These are phyloP conservation scores for Poeciliopsis paucimaculata DNA, from an alignment of 2,797 vertebrate species.

Conservation along the genomic window DNA sequence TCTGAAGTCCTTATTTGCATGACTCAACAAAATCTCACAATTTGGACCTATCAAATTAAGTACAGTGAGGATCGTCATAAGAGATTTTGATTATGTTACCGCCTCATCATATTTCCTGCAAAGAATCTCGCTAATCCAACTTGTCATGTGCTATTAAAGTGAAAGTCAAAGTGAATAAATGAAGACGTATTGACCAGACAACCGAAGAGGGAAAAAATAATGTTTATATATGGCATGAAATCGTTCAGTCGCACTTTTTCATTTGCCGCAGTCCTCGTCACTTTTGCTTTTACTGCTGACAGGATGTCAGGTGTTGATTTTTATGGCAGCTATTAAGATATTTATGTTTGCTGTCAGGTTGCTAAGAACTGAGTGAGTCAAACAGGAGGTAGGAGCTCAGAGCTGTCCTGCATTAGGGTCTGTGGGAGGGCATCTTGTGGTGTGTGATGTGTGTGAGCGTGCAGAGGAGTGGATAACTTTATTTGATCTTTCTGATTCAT, in stretches of 20 bases:
- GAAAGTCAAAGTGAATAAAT: conserved; percentile 8
- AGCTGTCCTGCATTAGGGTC: conserved; percentile 37
- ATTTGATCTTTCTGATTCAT: conserved; percentile 41
- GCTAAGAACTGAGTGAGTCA: conserved; percentile 28
- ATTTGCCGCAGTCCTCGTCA: conserved; percentile 17
- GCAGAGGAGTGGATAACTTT: conserved; percentile 24
- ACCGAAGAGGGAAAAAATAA: neutral
- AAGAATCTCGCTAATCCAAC: neutral
- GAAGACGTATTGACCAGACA: conserved; percentile 20
- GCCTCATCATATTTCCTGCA: neutral
- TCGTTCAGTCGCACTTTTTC: conserved; percentile 54
- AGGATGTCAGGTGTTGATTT: conserved; percentile 39
- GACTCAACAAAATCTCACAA: neutral
- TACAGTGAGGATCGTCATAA: neutral
- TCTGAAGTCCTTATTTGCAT: neutral
- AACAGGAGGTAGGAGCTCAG: conserved; percentile 68
- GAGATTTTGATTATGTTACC: neutral
- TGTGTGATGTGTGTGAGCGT: conserved; percentile 11
- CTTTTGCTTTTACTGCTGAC: conserved; percentile 29
- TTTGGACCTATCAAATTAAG: neutral
- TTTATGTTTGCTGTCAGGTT: conserved; percentile 38
- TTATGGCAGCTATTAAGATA: conserved; percentile 25
- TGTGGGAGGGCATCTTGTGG: conserved; percentile 30
- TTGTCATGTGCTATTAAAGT: conserved; percentile 3
- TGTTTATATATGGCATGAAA: conserved; percentile 21